Percentiles rank a stretch among this genome's conserved stretches.
These are phyloP conservation scores for Xylota segnis DNA, from an alignment of 2,888 invertebrate species.

Conservation along the genomic window DNA sequence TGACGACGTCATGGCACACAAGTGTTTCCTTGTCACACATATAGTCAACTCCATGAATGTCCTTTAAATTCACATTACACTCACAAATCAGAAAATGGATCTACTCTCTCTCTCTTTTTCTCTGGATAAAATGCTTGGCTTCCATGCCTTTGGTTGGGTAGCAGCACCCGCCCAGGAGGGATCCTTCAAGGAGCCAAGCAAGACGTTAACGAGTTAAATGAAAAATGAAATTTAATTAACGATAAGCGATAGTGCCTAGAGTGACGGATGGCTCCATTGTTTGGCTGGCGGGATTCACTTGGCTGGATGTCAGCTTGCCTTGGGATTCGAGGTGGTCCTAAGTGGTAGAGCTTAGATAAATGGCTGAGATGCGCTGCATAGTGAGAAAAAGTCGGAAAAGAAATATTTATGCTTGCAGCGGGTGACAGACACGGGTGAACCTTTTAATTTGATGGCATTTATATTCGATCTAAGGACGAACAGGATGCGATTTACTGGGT, in stretches of 20 bases:
- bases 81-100: constrained; percentile 75
- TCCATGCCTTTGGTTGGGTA: background rate
- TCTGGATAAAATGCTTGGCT: constrained; percentile 31
- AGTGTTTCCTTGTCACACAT: constrained; percentile 69
- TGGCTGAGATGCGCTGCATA: constrained; percentile 20
- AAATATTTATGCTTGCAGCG: constrained; percentile 18
- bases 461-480: constrained; percentile 42
- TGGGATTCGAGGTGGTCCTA: constrained; percentile 42
- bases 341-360: constrained; percentile 66
- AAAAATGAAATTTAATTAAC: constrained; percentile 77
- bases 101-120: too few relatives aligned
- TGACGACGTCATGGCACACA: constrained; percentile 33
- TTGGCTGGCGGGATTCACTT: constrained; percentile 58
- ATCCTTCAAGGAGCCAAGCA: constrained; percentile 67
- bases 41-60: constrained; percentile 60
- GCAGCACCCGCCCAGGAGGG: background rate
- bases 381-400: constrained; percentile 29
- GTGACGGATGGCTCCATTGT: constrained; percentile 75
- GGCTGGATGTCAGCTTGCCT: constrained; percentile 53
- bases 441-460: constrained; percentile 63
- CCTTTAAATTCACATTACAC: constrained; percentile 74
- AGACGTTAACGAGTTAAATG: constrained; percentile 77
- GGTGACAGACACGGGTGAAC: constrained; percentile 39
- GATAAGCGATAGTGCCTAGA: constrained; percentile 75
- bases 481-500: constrained; percentile 11